These are phyloP conservation scores for Melanotus villosus DNA, from an alignment of 2,888 invertebrate species.

Conservation along the genomic window DNA sequence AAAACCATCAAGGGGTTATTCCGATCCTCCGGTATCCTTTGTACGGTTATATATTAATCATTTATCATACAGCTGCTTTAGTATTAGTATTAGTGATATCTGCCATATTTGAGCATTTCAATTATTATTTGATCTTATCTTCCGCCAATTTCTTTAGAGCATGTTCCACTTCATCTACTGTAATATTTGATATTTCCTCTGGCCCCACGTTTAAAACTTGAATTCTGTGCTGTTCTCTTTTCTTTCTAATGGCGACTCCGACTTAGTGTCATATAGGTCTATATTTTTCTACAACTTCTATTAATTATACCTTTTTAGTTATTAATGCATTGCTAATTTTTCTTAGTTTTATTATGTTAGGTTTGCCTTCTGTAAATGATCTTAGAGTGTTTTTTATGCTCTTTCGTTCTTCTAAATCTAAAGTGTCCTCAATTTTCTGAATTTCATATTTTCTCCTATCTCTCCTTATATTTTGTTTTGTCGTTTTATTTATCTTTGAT, in stretches of 20 bases:
- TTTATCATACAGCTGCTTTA: background rate
- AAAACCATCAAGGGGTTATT: background rate
- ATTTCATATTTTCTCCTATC: background rate
- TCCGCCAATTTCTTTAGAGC: conserved; percentile 3
- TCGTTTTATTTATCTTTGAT: background rate
- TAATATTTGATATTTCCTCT: background rate
- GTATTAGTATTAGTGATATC: background rate
- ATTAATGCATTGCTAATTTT: background rate
- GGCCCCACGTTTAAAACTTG: conserved; percentile 2
- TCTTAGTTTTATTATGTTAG: conserved; percentile 5
- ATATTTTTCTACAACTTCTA: conserved; percentile 2
- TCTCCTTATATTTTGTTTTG: conserved; percentile 4
- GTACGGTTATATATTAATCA: background rate
- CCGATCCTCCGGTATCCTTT: conserved; percentile 1
- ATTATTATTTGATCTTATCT: background rate
- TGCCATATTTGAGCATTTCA: conserved; percentile 7
- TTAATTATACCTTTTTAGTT: background rate
- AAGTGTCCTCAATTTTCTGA: background rate
- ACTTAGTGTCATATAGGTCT: background rate
- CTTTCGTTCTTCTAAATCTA: conserved; percentile 1
- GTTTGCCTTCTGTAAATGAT: conserved; percentile 3
- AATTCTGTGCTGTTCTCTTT: no score
- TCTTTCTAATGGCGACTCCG: background rate
- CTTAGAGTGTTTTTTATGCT: no score
- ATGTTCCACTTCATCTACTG: conserved; percentile 1